Base-by-base conservation (phyloP, 1,140 invertebrate genomes). In the Pararge aegeria region DNA sequence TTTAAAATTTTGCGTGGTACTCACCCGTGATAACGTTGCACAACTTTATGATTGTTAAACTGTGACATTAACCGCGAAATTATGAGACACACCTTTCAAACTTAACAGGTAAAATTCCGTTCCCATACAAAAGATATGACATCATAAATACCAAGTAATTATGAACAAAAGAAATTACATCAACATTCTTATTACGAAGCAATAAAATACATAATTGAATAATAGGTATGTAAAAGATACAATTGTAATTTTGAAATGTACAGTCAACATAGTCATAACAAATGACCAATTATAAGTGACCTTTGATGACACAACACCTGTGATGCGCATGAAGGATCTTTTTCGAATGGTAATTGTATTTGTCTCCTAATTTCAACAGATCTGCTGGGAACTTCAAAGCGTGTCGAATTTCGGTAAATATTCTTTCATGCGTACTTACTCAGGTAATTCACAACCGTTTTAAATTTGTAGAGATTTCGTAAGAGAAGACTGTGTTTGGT, bases 301-400 rank as follows among this genome's bases (percentile, higher is more conserved):
- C 70, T 73, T 69, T 69, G 53, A 58, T 65, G 61, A 48, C 52
- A 58, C 34, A 49, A 50, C 21, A 53, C 54, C 29, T 64, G 48
- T 60, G 61, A 73, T 63, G 46, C 40, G 67, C 64, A 60, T 61
- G 61, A 67, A 66, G 67, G 67, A 42, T 64, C 58, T 60, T 60
- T 18, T 24, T 30, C 30, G 55, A 64, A 56, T 61, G 40, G 37
- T 44, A 24, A 50, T 38, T 56, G 19, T 42, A 50, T 27, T 52
- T 56, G 38, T 51, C 53, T 19, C 29, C 29, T 55, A 56, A 56
- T 52, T 52, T 59, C 48, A 52, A 38, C 21, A 53, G 0, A n/a
- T 38, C 9, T 19, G 48, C 48, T 58, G 53, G 53, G 53, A 55
- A 48, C 16, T 9, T 46, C 40, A 27, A 49, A 9, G 46, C 46